Base-by-base conservation (phyloP, 1,140 invertebrate species). In the Drosophila varians region DNA sequence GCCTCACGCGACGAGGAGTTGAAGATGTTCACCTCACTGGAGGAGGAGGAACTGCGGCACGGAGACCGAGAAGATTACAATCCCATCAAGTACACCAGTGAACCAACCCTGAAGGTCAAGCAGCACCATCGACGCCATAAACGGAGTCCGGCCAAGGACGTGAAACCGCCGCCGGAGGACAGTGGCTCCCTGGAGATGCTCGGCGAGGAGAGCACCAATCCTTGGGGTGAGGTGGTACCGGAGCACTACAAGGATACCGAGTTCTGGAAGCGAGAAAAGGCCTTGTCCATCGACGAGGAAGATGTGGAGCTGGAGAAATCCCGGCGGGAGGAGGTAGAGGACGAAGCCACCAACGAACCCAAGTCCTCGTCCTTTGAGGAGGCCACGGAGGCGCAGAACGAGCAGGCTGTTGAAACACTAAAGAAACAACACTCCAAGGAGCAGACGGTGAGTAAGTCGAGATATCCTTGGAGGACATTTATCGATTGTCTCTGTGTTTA, bases 21-120 rank as follows among this genome's bases (percentile, higher is more conserved):
- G 16, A 92, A 92, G 82, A 92, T 93, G 90, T 93, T 94, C 58
- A 93, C 93, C 48, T 93, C 93, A 36, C 91, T 94, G 51, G 93
- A 94, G 79, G 93, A 93, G 84, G 92, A 92, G 58, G 93, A 94
- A 68, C 92, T 93, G 55, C 57, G 70, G 0, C 77, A 86, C 4
- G 87, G 87, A 36, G 84, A 84, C 7, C 73, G 71, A 18, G 65
- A 70, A 0, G 90, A 90, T 12, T 91, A 90, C 31, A 88, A 84
- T 46, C 89, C 87, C 9, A 90, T 91, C 12, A 86, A 86, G 43
- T 91, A 91, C n/a, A 71, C 71, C 3, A 88, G 71, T 23, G 90
- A 91, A 18, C 82, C 78, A 0, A 69, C 72, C 3, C 23, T 90
- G 16, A 88, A 68, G 6, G 83, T 90, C 0, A 90, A 78, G 8